Percentiles rank a stretch among this genome's conserved stretches.
Conservation (phyloP, 2,113 vertebrate genomes). For the Ahaetulla prasina region DNA sequence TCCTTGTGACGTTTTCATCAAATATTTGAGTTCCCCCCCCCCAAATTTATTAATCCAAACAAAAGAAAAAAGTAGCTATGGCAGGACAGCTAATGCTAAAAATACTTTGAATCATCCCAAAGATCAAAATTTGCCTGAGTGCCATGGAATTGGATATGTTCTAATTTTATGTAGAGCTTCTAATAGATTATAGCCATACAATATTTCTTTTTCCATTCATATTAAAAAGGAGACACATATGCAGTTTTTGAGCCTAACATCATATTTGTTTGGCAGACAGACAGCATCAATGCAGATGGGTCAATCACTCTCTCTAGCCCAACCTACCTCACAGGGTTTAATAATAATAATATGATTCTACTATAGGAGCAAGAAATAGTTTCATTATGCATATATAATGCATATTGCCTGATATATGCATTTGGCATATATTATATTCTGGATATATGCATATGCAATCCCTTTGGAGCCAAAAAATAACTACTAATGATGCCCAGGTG, state of each 20-base stretch:
- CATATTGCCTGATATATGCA: no score
- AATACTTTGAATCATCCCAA: neutral
- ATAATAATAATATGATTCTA: conserved; percentile 27
- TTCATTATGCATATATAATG: neutral
- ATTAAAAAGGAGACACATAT: neutral
- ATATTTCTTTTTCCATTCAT: conserved; percentile 4
- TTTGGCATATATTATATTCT: no score
- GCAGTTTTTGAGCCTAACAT: neutral
- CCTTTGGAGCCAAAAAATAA: no score
- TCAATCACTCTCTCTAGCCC: no score
- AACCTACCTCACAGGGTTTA: neutral
- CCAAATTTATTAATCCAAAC: neutral
- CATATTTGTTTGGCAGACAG: neutral
- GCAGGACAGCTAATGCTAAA: rapidly evolving
- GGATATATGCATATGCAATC: no score
- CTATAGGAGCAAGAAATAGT: neutral
- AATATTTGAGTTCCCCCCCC: conserved; percentile 11
- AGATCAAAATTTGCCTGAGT: neutral
- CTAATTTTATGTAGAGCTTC: rapidly evolving
- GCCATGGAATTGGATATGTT: neutral
- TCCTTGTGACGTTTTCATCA: conserved; percentile 36
- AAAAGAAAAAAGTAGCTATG: rapidly evolving
- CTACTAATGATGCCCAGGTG: no score
- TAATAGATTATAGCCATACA: conserved; percentile 1
- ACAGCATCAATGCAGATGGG: neutral